Evolutionary conservation across 2,113 vertebrate genomes (phyloP).

Genomic region (Phylloscopus whistleri): DNA sequence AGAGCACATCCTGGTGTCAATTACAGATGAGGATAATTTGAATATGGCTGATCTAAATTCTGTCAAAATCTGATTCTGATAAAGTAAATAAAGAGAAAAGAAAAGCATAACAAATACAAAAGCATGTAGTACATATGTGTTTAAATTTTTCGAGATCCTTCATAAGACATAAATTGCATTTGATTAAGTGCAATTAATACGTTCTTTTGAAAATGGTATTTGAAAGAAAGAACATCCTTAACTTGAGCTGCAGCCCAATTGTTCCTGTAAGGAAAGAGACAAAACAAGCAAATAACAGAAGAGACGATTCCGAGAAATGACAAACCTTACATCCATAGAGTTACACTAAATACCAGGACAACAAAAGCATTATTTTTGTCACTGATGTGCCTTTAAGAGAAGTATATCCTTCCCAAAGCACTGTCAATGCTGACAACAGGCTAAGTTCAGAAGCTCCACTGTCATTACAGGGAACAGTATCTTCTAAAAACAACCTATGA

Average conservation of each 20-base stretch:
- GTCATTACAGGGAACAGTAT: background rate
- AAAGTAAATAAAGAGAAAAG: background rate
- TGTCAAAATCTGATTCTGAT: background rate
- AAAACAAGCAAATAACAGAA: background rate
- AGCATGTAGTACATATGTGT: background rate
- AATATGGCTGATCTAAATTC: slow-evolving; percentile 1
- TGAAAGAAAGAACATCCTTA: background rate
- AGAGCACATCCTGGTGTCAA: background rate
- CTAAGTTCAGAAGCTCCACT: background rate
- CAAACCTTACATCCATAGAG: background rate
- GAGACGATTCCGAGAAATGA: background rate
- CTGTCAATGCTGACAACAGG: background rate
- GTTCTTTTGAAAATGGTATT: background rate
- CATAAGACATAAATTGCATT: background rate
- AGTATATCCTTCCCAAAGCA: background rate
- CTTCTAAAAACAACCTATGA: background rate
- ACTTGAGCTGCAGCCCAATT: background rate
- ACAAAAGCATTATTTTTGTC: background rate
- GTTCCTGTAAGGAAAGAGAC: background rate
- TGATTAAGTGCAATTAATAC: background rate
- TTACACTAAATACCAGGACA: background rate
- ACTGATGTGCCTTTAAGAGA: background rate
- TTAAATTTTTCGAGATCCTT: background rate
- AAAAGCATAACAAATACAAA: background rate
- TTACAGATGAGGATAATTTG: background rate